A percentile compares a stretch with the other conserved stretches of the same genome.
phyloP scores from a whole-genome alignment of 2,113 vertebrate species.

The Acanthisitta chloris region DNA sequence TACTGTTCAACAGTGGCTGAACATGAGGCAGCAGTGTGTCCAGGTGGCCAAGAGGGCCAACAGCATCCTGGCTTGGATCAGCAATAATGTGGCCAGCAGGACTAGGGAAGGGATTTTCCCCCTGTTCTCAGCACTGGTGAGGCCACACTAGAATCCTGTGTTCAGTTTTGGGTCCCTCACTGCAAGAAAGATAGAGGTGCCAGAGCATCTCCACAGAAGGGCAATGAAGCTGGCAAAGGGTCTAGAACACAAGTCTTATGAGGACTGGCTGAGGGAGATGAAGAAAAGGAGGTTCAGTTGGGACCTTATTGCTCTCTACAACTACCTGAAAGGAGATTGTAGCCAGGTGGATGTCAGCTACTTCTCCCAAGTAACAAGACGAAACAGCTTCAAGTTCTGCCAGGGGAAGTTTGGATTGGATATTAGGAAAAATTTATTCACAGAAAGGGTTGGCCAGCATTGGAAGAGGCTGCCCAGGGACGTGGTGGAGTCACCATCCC shows the following conservation, averaged over 20 bases:
- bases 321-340: too few species aligned
- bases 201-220: not conserved
- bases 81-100: too few species aligned
- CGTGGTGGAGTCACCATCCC: not conserved
- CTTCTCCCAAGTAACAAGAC: too few species aligned
- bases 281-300: not conserved
- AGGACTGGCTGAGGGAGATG: not conserved
- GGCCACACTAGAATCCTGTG: not conserved
- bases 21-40: too few species aligned
- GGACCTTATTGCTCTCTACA: too few species aligned
- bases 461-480: not conserved
- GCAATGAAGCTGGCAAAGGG: not conserved
- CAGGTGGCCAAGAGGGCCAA: too few species aligned
- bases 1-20: too few species aligned
- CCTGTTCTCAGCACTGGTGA: not conserved
- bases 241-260: not conserved
- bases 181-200: not conserved
- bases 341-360: too few species aligned
- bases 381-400: too few species aligned
- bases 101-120: not conserved
- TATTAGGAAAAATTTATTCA: not conserved
- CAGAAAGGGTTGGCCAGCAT: not conserved
- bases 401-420: too few species aligned
- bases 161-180: not conserved
- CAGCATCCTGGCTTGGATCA: too few species aligned